Evolutionary conservation across 2,888 invertebrate genomes (phyloP).

Genomic region (Danaus chrysippus): DNA sequence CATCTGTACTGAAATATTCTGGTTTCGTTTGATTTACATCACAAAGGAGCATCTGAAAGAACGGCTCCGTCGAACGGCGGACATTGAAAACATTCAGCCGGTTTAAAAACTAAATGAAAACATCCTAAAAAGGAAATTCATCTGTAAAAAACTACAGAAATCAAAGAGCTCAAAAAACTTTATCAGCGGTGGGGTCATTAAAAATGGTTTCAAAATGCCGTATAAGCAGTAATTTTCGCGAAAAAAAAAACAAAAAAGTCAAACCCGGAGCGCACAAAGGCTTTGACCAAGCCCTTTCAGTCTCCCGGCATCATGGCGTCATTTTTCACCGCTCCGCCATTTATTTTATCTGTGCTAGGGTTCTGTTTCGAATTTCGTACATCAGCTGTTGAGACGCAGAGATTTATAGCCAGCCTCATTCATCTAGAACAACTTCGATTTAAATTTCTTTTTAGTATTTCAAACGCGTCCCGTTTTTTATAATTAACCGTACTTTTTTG

Average conservation of each 20-base stretch:
- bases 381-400: slow-evolving; percentile 73
- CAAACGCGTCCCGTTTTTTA: slow-evolving; percentile 1
- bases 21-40: neutral
- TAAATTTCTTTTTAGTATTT: slow-evolving; percentile 38
- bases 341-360: slow-evolving; percentile 76
- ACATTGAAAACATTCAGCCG: neutral
- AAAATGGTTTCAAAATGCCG: slow-evolving; percentile 26
- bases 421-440: slow-evolving; percentile 66
- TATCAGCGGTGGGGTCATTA: slow-evolving; percentile 21
- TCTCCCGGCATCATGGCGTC: slow-evolving; percentile 69
- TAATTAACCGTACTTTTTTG: slow-evolving; percentile 4
- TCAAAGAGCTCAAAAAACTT: slow-evolving; percentile 1
- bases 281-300: slow-evolving; percentile 67
- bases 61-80: neutral
- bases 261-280: slow-evolving; percentile 36
- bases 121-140: neutral
- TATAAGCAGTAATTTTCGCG: slow-evolving; percentile 24
- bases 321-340: slow-evolving; percentile 76
- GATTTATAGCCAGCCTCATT: slow-evolving; percentile 72
- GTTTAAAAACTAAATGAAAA: slow-evolving; percentile 1
- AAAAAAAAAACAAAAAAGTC: slow-evolving; percentile 18
- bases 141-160: neutral
- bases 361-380: slow-evolving; percentile 61
- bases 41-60: neutral
- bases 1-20: neutral